Base-by-base conservation (phyloP, 2,113 vertebrate genomes). In the Sitta europaea region DNA sequence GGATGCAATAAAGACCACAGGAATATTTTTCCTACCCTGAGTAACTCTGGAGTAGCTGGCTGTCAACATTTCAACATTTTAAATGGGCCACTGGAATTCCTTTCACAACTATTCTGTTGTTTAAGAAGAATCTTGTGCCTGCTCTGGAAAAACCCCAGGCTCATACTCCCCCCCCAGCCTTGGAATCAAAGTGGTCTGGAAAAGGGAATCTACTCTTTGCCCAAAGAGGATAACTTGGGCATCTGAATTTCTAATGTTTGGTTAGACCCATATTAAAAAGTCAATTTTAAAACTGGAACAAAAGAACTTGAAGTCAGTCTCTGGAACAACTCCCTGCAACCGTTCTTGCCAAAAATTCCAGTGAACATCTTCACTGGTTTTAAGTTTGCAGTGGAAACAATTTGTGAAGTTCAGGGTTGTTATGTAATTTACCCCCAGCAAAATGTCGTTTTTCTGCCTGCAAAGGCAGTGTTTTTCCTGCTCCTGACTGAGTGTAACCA, bases 161-260 rank as follows among this genome's bases (percentile, higher is more conserved):
- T 6, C 24, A 6, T 0, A 0, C 11, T 18, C 22, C 7, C 16
- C n/a, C 17, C 17, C 5, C 8, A 45, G 0, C 27, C 19, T 57
- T 17, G 72, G 47, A 83, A 47, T 27, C 27, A 7, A 33, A 29
- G 19, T 11, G 23, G 6, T 43, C n/a, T 79, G 73, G n/a, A 79
- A 68, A 24, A 61, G 12, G 7, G 24, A 79, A 38, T 22, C 31
- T n/a, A 0, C 27, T 68, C 12, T 45, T 61, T 58, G 12, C 38
- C 40, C 13, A 19, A 28, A n/a, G 48, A 78, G 15, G 15, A 9
- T 38, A 50, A 27, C 3, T 38, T 42, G 36, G 21, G 4, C 11
- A 10, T 70, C 45, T 66, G 31, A 48, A n/a, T 36, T 36, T 48
- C 14, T 31, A 10, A 3, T 28, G 13, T 57, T 68, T 84, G 29